phyloP scores from a whole-genome alignment of 1,140 invertebrate genomes.

The Ephestia elutella region DNA sequence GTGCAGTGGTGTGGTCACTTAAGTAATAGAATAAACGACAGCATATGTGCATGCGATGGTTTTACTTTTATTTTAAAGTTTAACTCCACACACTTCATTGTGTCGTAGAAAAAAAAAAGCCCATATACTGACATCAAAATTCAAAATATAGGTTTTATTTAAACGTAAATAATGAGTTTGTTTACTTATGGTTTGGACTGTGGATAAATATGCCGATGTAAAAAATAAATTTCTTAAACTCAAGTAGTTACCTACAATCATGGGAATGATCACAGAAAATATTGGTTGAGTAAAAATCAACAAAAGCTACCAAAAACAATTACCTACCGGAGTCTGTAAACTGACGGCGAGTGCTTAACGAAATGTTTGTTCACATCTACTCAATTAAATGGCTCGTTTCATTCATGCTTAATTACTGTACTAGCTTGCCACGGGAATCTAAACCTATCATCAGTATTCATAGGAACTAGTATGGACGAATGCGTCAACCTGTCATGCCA shows the following conservation, averaged over 20 bases:
- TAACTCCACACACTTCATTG: too few relatives aligned
- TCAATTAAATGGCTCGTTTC: constrained; percentile 70
- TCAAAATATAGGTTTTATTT: too few relatives aligned
- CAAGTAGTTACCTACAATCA: constrained; percentile 9
- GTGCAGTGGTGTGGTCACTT: too few relatives aligned
- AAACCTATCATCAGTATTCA: constrained; percentile 31
- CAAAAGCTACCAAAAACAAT: constrained; percentile 21
- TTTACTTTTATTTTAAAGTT: too few relatives aligned
- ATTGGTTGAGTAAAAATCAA: constrained; percentile 17
- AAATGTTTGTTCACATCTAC: constrained; percentile 67
- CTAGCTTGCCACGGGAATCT: constrained; percentile 32
- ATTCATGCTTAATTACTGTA: constrained; percentile 68
- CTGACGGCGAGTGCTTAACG: constrained; percentile 31
- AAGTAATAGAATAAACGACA: too few relatives aligned
- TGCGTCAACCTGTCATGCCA: constrained; percentile 45
- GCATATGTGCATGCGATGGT: too few relatives aligned
- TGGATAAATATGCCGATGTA: too few relatives aligned
- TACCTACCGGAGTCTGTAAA: constrained; percentile 26
- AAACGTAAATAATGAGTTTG: too few relatives aligned
- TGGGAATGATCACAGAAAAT: constrained; percentile 12
- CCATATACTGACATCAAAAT: too few relatives aligned
- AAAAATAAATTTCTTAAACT: not conserved
- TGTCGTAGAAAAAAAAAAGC: too few relatives aligned
- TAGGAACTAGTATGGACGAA: constrained; percentile 39
- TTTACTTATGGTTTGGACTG: too few relatives aligned